Conservation (phyloP, 2,888 invertebrate species). For the Malacosoma neustria region DNA sequence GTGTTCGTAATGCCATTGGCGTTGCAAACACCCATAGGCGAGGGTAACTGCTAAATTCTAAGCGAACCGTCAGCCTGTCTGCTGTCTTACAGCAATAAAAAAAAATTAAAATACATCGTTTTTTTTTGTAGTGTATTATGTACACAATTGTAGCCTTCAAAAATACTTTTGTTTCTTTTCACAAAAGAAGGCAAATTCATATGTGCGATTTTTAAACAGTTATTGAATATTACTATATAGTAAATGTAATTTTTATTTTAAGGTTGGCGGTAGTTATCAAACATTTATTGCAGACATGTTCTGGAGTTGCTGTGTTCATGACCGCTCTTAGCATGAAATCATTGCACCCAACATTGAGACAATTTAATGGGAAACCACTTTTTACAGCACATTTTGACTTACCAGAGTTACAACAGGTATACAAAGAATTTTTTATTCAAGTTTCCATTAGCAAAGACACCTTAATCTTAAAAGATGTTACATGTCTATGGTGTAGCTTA, state of each 20-base stretch:
- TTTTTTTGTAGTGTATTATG: too few species aligned
- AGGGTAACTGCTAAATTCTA: background rate
- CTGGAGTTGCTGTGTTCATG: constrained; percentile 56
- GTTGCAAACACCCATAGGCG: too few species aligned
- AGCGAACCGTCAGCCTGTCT: background rate
- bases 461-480: too few species aligned
- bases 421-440: background rate
- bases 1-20: too few species aligned
- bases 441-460: too few species aligned
- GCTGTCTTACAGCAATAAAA: background rate
- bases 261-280: constrained; percentile 55
- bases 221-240: too few species aligned
- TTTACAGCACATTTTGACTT: constrained; percentile 58
- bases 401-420: constrained; percentile 49
- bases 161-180: too few species aligned
- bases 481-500: too few species aligned
- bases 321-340: constrained; percentile 47
- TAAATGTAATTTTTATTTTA: constrained; percentile 7
- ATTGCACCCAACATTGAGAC: constrained; percentile 45
- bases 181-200: too few species aligned
- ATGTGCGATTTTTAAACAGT: too few species aligned
- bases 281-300: constrained; percentile 40
- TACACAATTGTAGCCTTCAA: too few species aligned
- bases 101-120: background rate
- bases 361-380: constrained; percentile 52